Percentiles rank a stretch among this genome's conserved stretches.
Evolutionary conservation across 2,113 vertebrate genomes (phyloP).

Genomic region (Hylia prasina): DNA sequence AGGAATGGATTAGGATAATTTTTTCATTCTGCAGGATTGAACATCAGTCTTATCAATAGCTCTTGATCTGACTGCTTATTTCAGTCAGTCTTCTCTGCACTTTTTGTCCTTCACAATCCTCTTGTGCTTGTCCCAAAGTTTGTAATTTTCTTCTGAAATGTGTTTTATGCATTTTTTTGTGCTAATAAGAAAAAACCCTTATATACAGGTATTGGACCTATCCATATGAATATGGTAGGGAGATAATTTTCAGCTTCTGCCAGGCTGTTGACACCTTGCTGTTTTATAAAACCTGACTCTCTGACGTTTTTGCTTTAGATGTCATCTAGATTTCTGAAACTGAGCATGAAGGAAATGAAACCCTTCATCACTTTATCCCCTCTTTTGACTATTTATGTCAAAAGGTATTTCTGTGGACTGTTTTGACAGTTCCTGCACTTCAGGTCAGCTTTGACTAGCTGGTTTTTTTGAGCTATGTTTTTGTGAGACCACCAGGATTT

Average conservation of each 20-base stretch:
- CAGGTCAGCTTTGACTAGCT: background rate
- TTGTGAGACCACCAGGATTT: background rate
- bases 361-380: background rate
- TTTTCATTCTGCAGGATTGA: background rate
- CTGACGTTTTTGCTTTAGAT: background rate
- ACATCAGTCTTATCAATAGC: background rate
- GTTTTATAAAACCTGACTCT: background rate
- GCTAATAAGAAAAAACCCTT: background rate
- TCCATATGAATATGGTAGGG: background rate
- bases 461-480: background rate
- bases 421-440: background rate
- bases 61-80: background rate
- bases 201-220: background rate
- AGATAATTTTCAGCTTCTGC: background rate
- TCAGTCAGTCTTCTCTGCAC: background rate
- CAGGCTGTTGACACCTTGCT: background rate
- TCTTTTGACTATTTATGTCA: background rate
- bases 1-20: background rate
- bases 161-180: background rate
- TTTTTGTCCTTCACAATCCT: background rate
- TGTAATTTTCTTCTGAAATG: background rate
- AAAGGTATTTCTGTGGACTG: background rate
- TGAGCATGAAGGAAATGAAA: background rate
- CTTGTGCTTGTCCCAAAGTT: background rate
- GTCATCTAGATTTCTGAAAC: background rate